Conservation (phyloP, 2,797 vertebrate species). For the Muscicapa striata region DNA sequence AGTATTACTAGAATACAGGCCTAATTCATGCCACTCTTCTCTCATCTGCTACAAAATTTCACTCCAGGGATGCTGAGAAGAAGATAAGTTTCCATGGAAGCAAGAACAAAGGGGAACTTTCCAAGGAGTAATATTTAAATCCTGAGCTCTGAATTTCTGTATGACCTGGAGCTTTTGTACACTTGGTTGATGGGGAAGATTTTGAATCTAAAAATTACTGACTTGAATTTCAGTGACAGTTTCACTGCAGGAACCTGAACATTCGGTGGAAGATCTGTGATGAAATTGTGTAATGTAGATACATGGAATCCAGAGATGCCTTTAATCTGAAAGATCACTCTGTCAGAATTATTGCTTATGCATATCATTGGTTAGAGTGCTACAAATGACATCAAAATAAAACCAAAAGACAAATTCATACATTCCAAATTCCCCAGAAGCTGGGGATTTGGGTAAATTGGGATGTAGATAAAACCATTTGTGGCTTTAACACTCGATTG, state of each 20-base stretch:
- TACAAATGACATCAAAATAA: neutral
- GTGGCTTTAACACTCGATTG: neutral
- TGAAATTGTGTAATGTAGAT: neutral
- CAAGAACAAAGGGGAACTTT: neutral
- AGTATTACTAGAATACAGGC: neutral
- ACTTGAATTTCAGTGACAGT: neutral
- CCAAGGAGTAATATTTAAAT: neutral
- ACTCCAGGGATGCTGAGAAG: neutral
- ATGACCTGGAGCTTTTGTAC: neutral
- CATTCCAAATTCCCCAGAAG: neutral
- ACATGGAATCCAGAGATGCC: neutral
- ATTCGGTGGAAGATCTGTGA: neutral
- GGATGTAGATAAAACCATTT: neutral
- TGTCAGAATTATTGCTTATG: neutral
- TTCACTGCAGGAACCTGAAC: neutral
- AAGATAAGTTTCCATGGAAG: neutral
- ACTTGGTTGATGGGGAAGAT: neutral
- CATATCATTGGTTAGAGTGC: neutral
- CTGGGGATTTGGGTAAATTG: neutral
- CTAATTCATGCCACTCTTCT: neutral
- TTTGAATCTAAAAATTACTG: neutral
- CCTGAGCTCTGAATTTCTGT: neutral
- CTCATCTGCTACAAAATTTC: neutral
- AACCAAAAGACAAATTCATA: neutral
- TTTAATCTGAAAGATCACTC: neutral